Evolutionary conservation across 2,797 vertebrate species (phyloP).

Genomic region (Meda fulgida): DNA sequence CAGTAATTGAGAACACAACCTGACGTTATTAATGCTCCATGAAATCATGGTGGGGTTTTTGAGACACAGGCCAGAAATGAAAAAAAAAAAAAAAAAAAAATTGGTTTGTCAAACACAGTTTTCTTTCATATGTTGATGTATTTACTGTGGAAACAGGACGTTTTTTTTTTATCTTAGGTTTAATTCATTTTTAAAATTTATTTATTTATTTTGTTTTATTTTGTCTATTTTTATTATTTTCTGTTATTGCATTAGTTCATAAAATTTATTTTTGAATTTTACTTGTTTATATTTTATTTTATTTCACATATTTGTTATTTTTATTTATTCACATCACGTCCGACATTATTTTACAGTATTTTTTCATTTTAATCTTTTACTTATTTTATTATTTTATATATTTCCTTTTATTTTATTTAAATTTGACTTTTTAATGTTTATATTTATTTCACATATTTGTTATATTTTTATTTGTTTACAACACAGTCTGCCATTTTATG

Average conservation of each 20-base stretch:
- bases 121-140: neutral
- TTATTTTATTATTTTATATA: neutral
- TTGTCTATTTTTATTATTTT: neutral
- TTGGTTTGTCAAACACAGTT: neutral
- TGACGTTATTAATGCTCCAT: neutral
- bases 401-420: too few relatives aligned
- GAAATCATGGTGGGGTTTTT: neutral
- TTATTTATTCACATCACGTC: neutral
- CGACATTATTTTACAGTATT: neutral
- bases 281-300: neutral
- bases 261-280: neutral
- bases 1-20: conserved; percentile 17
- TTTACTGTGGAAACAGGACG: neutral
- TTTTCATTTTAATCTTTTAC: neutral
- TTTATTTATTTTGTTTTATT: neutral
- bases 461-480: neutral
- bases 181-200: neutral
- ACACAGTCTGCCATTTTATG: neutral
- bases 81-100: too few relatives aligned
- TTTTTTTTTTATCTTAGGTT: neutral
- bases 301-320: neutral
- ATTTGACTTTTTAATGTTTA: neutral
- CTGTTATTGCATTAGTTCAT: neutral
- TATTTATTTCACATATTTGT: neutral
- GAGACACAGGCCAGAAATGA: neutral